Evolutionary conservation across 2,888 invertebrate species (phyloP).

Genomic region (Macroteleia sp.): DNA sequence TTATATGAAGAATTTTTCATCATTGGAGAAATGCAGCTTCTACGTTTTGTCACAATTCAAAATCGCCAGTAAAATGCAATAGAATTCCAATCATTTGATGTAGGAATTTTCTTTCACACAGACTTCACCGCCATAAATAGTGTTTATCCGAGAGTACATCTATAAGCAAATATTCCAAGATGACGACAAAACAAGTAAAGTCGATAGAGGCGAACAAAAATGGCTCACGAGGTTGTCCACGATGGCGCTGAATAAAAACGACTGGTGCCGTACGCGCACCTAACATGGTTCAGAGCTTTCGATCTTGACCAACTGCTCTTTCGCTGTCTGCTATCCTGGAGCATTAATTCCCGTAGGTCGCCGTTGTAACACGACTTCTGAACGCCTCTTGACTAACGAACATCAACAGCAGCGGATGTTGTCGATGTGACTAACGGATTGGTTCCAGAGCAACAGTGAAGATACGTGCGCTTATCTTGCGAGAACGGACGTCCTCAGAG

Average conservation of each 20-base stretch:
- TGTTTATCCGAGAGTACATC: constrained; percentile 26
- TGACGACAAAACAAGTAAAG: constrained; percentile 51
- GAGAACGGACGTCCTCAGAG: constrained; percentile 50
- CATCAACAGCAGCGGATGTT: constrained; percentile 58
- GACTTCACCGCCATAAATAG: too few species aligned
- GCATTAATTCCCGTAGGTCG: constrained; percentile 62
- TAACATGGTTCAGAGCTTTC: constrained; percentile 60
- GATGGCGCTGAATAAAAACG: constrained; percentile 37
- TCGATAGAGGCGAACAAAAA: constrained; percentile 31
- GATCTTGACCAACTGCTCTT: constrained; percentile 60
- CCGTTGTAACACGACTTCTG: constrained; percentile 62
- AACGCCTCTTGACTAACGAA: constrained; percentile 63
- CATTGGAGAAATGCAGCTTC: too few species aligned
- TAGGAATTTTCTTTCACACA: too few species aligned
- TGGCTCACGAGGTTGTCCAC: constrained; percentile 11
- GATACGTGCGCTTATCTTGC: constrained; percentile 52
- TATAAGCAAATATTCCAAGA: constrained; percentile 52
- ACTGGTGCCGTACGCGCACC: constrained; percentile 49
- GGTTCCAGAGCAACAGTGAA: constrained; percentile 30
- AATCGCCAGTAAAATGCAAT: too few species aligned
- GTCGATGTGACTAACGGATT: constrained; percentile 60
- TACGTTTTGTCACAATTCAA: too few species aligned
- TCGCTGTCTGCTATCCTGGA: constrained; percentile 29
- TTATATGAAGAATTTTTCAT: too few species aligned
- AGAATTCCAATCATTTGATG: too few species aligned